Conservation (phyloP, 2,888 invertebrate genomes). For the Brenthis daphne region DNA sequence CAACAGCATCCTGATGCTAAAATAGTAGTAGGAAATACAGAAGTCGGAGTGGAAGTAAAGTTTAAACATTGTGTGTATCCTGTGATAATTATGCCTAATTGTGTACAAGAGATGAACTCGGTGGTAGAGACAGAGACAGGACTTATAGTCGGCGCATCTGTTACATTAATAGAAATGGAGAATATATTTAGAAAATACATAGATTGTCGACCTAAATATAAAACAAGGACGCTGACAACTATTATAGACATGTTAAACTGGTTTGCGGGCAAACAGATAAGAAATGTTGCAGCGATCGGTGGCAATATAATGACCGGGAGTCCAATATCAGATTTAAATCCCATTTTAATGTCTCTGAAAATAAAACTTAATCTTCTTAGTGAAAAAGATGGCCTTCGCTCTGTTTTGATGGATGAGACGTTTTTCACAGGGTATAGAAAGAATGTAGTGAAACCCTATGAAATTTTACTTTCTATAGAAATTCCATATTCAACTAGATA, state of each 20-base stretch:
- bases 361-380: slow-evolving; percentile 87
- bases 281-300: slow-evolving; percentile 96
- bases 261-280: slow-evolving; percentile 97
- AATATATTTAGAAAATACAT: slow-evolving; percentile 84
- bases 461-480: slow-evolving; percentile 87
- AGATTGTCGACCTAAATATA: slow-evolving; percentile 77
- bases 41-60: slow-evolving; percentile 92
- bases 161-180: slow-evolving; percentile 90
- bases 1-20: slow-evolving; percentile 85
- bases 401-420: slow-evolving; percentile 86
- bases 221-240: slow-evolving; percentile 86
- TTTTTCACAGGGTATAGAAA: slow-evolving; percentile 92
- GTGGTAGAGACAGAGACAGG: slow-evolving; percentile 82
- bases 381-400: slow-evolving; percentile 76
- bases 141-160: slow-evolving; percentile 90
- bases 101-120: slow-evolving; percentile 88
- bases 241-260: slow-evolving; percentile 93
- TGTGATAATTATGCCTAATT: slow-evolving; percentile 91
- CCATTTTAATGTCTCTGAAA: slow-evolving; percentile 92
- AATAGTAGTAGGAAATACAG: slow-evolving; percentile 91
- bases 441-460: slow-evolving; percentile 86
- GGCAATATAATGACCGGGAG: slow-evolving; percentile 98
- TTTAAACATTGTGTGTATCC: slow-evolving; percentile 90
- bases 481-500: slow-evolving; percentile 86
- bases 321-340: slow-evolving; percentile 97